phyloP scores from a whole-genome alignment of 2,888 invertebrate species.

The Acholoe squamosa region DNA sequence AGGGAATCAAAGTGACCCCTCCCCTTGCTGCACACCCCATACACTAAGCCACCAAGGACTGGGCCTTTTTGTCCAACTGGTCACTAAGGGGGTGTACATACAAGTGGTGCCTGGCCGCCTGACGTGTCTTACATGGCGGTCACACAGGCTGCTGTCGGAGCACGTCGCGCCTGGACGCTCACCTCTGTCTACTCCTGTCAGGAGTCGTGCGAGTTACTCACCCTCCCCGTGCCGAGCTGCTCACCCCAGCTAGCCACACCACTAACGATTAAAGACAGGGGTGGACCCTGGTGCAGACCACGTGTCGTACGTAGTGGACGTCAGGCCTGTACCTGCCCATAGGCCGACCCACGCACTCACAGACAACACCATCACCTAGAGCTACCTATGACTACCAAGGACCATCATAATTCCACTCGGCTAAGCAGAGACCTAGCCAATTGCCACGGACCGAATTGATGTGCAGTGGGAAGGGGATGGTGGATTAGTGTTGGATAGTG shows the following conservation, averaged over 20 bases:
- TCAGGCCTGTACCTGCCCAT: neutral
- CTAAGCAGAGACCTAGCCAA: slow-evolving; percentile 2
- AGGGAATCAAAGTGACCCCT: too few relatives aligned
- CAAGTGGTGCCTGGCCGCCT: neutral
- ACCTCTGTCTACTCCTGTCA: neutral
- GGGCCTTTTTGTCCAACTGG: neutral
- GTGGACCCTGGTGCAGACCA: neutral
- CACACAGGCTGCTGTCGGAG: neutral
- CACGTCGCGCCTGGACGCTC: neutral
- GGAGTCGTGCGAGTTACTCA: neutral
- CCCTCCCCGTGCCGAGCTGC: neutral
- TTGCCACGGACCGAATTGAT: neutral
- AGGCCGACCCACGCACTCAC: neutral
- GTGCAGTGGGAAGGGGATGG: neutral
- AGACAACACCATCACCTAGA: neutral
- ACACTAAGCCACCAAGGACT: too few relatives aligned
- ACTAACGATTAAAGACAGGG: slow-evolving; percentile 5
- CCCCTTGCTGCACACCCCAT: too few relatives aligned
- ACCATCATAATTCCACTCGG: neutral
- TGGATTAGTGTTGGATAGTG: neutral
- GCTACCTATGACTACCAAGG: neutral
- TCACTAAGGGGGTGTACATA: neutral
- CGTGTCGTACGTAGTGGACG: neutral
- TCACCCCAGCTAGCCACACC: neutral
- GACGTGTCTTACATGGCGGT: neutral